Base-by-base conservation (phyloP, 30 jellyfish, hydroid and myxozoan genomes). In the Clytia hemisphaerica region DNA sequence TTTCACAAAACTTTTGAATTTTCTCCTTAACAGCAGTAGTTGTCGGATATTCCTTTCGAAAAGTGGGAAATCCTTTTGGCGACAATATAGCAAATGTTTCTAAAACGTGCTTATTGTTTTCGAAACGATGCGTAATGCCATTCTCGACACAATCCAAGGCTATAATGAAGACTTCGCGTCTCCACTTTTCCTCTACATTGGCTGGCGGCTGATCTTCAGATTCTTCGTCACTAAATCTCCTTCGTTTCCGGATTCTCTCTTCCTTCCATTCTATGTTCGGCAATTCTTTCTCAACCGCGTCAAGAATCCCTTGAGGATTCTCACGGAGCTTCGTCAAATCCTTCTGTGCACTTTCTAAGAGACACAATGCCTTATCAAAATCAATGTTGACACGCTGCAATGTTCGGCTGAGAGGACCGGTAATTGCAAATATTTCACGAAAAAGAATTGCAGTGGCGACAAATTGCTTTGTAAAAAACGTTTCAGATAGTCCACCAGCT, bases 221-320 rank as follows among this genome's bases (percentile, higher is more conserved):
- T 35, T 59, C 67, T 71, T 74, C 80, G 35, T 78, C 85, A 73
- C 59, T 71, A 61, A 74, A 38, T 45, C 14, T 36, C 80, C 37
- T 74, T 19, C 87, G 49, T 29, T 45, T 57, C 46, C 79, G 14
- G n/a, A n/a, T n/a, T n/a, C n/a, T n/a, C n/a, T n/a, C n/a, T n/a
- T n/a, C n/a, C 60, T 73, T 33, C 84, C 77, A 73, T n/a, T n/a
- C n/a, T 38, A 15, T 68, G 1, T 77, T 71, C n/a, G n/a, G n/a
- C 31, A 74, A 60, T 26, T 61, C 71, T 45, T 27, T n/a, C 75
- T 69, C 81, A 34, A 0, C 57, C 4, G 22, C 61, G 36, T 35
- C 37, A 15, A 34, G 2, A 9, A 61, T 47, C 4, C 30, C 61
- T 68, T 18, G 34, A 18, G 87, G 71, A 49, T 74, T 26, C 45